A percentile compares a stretch with the other conserved stretches of the same genome.
Evolutionary conservation across 1,140 invertebrate genomes (phyloP).

Genomic region (Bombyx mandarina): DNA sequence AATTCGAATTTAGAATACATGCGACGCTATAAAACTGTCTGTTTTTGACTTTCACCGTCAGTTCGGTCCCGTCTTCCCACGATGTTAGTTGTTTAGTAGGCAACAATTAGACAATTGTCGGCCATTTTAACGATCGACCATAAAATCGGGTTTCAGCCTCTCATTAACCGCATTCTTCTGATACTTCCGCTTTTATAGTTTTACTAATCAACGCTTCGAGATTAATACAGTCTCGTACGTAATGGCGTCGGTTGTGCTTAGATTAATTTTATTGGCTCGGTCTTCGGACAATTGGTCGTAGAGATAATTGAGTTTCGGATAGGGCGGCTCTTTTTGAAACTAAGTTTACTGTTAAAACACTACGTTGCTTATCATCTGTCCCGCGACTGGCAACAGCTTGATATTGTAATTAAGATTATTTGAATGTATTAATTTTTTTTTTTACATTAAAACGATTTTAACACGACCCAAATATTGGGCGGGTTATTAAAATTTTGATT

Average conservation of each 20-base stretch:
- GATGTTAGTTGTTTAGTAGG: constrained; percentile 51
- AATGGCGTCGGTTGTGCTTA: constrained; percentile 55
- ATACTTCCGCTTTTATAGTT: constrained; percentile 70
- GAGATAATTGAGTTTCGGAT: constrained; percentile 43
- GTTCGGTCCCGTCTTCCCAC: constrained; percentile 52
- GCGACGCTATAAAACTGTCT: constrained; percentile 54
- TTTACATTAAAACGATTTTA: constrained; percentile 1
- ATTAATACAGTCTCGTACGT: constrained; percentile 61
- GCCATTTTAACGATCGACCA: constrained; percentile 62
- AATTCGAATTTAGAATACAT: constrained; percentile 53
- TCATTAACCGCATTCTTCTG: constrained; percentile 69
- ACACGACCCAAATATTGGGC: constrained; percentile 1
- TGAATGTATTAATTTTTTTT: constrained; percentile 10
- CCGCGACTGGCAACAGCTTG: constrained; percentile 11
- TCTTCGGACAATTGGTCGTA: constrained; percentile 35
- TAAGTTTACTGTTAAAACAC: constrained; percentile 40
- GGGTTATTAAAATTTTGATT: constrained; percentile 3
- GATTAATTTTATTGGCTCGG: constrained; percentile 55
- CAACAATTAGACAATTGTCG: constrained; percentile 69
- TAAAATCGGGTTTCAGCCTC: constrained; percentile 62
- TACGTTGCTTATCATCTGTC: constrained; percentile 25
- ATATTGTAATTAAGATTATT: constrained; percentile 38
- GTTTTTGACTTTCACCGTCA: constrained; percentile 58
- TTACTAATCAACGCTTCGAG: constrained; percentile 67
- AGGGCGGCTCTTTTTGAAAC: constrained; percentile 26